Conservation (phyloP, 2,113 vertebrate species). For the Peromyscus maniculatus region DNA sequence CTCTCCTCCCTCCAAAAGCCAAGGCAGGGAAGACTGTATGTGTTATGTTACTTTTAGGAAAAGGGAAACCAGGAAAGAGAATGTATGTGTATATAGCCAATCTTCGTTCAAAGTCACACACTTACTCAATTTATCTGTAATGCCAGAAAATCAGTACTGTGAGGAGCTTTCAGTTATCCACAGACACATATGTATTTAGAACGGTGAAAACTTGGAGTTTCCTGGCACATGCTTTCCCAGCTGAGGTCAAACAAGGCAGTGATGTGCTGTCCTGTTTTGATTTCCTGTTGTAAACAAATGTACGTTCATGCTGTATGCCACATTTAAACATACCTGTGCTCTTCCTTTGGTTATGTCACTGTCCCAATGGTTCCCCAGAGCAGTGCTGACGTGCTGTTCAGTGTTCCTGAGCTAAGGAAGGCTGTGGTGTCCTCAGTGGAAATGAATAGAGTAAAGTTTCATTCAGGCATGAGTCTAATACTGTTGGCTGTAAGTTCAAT, state of each 20-base stretch:
- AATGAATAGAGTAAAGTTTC: not conserved
- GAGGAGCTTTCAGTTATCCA: not conserved
- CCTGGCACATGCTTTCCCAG: conserved; percentile 12
- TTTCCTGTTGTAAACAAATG: conserved; percentile 72
- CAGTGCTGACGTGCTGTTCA: conserved; percentile 44
- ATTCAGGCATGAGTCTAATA: conserved; percentile 52
- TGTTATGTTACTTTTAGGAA: not conserved
- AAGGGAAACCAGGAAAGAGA: not conserved
- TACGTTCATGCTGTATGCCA: conserved; percentile 58
- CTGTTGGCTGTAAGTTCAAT: conserved; percentile 51
- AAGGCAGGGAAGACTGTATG: not conserved
- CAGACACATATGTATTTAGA: not conserved
- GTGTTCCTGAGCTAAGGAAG: conserved; percentile 51
- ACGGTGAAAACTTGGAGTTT: conserved; percentile 9
- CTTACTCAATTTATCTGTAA: conserved; percentile 54
- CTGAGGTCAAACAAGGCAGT: conserved; percentile 25
- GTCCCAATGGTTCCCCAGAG: conserved; percentile 55
- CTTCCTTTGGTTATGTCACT: conserved; percentile 56
- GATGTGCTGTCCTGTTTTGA: conserved; percentile 43
- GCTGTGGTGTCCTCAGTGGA: conserved; percentile 41
- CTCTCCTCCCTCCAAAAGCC: not conserved
- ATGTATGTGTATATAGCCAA: not conserved
- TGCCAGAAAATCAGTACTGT: not conserved
- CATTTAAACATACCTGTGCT: conserved; percentile 58
- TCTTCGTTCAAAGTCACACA: not conserved